Base-by-base conservation (phyloP, 92 coral and sea anemone species). In the Zoanthus sansibaricus region DNA sequence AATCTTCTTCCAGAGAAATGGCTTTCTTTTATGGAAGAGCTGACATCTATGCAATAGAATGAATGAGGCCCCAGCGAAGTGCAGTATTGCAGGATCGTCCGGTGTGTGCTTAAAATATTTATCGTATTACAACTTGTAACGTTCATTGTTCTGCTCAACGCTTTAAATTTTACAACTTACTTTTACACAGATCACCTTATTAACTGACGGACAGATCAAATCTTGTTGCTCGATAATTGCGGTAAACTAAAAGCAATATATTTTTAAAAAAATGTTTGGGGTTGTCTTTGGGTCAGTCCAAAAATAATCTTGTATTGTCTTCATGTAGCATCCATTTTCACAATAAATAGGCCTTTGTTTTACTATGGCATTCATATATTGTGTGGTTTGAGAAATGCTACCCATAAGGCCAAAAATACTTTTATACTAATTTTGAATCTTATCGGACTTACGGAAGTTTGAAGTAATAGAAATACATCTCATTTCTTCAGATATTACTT, bases 341-440 rank as follows among this genome's bases (percentile, higher is more conserved):
- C 73, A 25, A 80, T 80, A 66, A 80, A 80, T 49, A 51, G 59
- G 73, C 25, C 85, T 64, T 80, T 80, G 85, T 80, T 80, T 31
- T 37, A 64, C 17, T 59, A 44, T 78, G 83, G 83, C 17, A 61
- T 77, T 77, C 55, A 12, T 62, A 61, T 8, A 79, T 62, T 72
- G 73, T 73, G 71, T 66, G 64, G 32, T 17, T 61, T n/a, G 48
- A 37, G 33, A 61, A 58, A 42, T 37, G 46, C 44, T 12, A 37
- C 30, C 42, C 1, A 45, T 18, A 76, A 76, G 67, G 13, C 66
- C 37, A 20, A 18, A 6, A 9, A 10, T 17, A 2, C 44, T 1
- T 18, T 18, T 61, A 21, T 11, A 37, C 55, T 25, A 0, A 25
- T 25, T 25, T 25, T 25, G 25, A 25, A 25, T 25, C 25, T 25